These are phyloP conservation scores for Drosophila varians DNA, from an alignment of 1,140 invertebrate genomes.

Conservation along the genomic window DNA sequence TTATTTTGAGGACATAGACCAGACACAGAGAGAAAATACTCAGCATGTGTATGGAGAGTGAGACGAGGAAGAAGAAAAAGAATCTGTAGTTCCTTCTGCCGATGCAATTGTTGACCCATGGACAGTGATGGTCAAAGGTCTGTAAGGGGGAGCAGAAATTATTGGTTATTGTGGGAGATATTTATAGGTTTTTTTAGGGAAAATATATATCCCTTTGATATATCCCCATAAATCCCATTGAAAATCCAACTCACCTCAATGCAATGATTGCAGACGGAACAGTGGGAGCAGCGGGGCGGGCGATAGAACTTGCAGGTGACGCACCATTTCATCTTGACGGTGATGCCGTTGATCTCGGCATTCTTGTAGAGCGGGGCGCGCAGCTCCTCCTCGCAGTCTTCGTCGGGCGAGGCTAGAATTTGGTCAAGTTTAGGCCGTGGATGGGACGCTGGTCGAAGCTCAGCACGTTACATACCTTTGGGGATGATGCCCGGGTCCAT, in stretches of 20 bases:
- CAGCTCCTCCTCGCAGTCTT: constrained; percentile 98
- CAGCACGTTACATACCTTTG: constrained; percentile 90
- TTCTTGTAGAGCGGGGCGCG: constrained; percentile 98
- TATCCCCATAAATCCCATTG: no score
- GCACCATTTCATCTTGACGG: constrained; percentile 99
- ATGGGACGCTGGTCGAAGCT: constrained; percentile 39
- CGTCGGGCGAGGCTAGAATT: constrained; percentile 94
- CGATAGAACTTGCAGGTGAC: constrained; percentile 99
- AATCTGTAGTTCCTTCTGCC: constrained; percentile 99
- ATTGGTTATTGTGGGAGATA: no score
- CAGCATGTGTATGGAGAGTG: constrained; percentile 98
- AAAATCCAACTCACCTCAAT: constrained; percentile 95
- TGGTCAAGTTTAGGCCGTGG: constrained; percentile 70
- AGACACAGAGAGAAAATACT: constrained; percentile 97
- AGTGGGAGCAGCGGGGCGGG: constrained; percentile 99
- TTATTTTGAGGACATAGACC: constrained; percentile 94
- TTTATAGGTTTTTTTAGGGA: no score
- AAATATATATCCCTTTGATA: no score
- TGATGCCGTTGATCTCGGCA: constrained; percentile 99
- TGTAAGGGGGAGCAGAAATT: constrained; percentile 84
- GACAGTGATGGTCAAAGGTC: constrained; percentile 99
- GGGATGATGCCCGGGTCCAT: constrained; percentile 99
- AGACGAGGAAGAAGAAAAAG: constrained; percentile 99
- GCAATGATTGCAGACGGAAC: constrained; percentile 99
- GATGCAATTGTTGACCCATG: constrained; percentile 99